Base-by-base conservation (phyloP, 2,888 invertebrate genomes). In the Morpho achilles region DNA sequence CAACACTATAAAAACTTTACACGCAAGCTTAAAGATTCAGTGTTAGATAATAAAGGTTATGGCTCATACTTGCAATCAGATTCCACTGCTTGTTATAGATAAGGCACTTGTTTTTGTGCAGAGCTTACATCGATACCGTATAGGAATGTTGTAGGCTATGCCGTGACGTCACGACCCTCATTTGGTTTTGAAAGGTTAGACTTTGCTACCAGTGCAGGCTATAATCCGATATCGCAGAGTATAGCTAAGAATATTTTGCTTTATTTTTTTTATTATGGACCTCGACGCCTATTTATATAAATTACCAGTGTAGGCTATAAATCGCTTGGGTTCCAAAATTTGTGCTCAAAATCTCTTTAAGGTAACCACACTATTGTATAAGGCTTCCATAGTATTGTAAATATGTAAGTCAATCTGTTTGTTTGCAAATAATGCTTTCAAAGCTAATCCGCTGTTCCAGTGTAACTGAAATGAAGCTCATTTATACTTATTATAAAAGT, bases 91-190 rank as follows among this genome's bases (percentile, higher is more conserved):
- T 10, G n/a, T 6, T 8, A 39, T 16, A 23, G 39, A 50, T 41
- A 50, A 45, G 43, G 52, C 44, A 16, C 45, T 9, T 39, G 53
- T 53, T 53, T 46, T 53, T 53, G 46, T 53, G 46, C 40, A 7
- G 10, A 44, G 52, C 44, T 50, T 41, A 47, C 56, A 60, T 62
- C 61, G 58, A 54, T 63, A 59, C 58, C 54, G 50, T 54, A 44
- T 47, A 49, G 65, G 66, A 67, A 65, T 63, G 63, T 53, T 51
- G 61, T 7, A 39, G 56, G 40, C 41, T 46, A 44, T n/a, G 16
- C 43, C 53, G 50, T 59, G 60, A 55, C 66, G 68, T 70, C 69
- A 69, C 51, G 57, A 61, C 56, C 66, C 61, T 57, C 58, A 60
- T 65, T 66, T 67, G 69, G 67, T 64, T 56, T 53, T 61, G 47